Evolutionary conservation across 2,888 invertebrate species (phyloP).

Genomic region (Aporophyla nigra): DNA sequence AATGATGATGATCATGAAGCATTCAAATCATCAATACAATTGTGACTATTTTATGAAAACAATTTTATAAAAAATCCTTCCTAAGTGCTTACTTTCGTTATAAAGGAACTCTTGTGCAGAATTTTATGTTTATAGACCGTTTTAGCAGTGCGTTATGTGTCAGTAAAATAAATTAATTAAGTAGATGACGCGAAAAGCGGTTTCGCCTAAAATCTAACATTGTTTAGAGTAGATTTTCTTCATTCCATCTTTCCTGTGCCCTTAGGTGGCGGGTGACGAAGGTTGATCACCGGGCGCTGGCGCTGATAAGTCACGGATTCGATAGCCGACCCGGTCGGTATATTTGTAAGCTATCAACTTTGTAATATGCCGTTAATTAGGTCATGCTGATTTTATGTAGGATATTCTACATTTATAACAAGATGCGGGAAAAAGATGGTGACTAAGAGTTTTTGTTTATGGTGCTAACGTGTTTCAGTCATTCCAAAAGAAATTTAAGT

Average conservation of each 20-base stretch:
- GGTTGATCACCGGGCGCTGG: constrained; percentile 64
- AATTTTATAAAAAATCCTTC: no score
- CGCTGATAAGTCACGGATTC: constrained; percentile 71
- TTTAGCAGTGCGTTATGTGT: no score
- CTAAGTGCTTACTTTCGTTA: no score
- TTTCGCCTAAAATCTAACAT: not conserved
- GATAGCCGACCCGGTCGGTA: constrained; percentile 68
- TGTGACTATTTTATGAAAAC: no score
- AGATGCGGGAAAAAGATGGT: not conserved
- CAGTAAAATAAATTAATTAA: no score
- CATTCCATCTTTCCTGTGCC: constrained; percentile 48
- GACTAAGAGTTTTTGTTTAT: not conserved
- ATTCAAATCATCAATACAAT: no score
- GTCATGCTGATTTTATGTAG: constrained; percentile 43
- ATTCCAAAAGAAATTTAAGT: not conserved
- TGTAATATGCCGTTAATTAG: constrained; percentile 57
- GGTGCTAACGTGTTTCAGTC: not conserved
- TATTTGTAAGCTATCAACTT: constrained; percentile 65
- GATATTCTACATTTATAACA: constrained; percentile 4
- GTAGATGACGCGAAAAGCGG: no score
- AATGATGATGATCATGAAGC: no score
- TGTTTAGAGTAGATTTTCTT: constrained; percentile 34
- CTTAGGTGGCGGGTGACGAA: constrained; percentile 67
- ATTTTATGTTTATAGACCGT: no score
- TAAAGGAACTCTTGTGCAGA: no score